Evolutionary conservation across 37 sponge, comb jelly and placozoan genomes (phyloP).

Genomic region (Dysidea cf. avara): DNA sequence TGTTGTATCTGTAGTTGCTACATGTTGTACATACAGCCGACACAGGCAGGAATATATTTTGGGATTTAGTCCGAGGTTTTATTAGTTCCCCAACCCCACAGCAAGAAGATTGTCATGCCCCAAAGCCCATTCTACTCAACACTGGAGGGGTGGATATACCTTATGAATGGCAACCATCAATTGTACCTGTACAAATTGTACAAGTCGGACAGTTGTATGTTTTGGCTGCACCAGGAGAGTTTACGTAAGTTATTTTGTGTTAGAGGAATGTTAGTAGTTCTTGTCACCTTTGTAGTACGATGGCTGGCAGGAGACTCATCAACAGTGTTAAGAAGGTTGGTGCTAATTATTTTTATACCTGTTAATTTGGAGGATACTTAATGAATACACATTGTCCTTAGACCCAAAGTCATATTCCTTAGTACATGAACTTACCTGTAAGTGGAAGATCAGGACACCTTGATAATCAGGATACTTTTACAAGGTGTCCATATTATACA

Average conservation of each 20-base stretch:
- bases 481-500: too few relatives aligned
- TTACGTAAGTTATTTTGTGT: constrained; percentile 49
- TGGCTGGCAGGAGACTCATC: constrained; percentile 90
- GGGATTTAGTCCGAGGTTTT: constrained; percentile 53
- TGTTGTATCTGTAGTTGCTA: too few relatives aligned
- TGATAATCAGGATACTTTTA: too few relatives aligned
- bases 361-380: too few relatives aligned
- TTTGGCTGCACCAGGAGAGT: constrained; percentile 88
- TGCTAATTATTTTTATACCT: too few relatives aligned
- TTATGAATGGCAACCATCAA: constrained; percentile 82
- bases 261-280: not conserved
- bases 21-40: constrained; percentile 13
- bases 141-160: constrained; percentile 68
- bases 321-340: constrained; percentile 56
- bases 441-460: too few relatives aligned
- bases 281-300: constrained; percentile 57
- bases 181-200: constrained; percentile 78
- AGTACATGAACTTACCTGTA: too few relatives aligned
- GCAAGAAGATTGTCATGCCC: constrained; percentile 61
- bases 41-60: constrained; percentile 36
- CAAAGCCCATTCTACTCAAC: constrained; percentile 77
- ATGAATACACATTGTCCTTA: too few relatives aligned
- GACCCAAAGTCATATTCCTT: too few relatives aligned
- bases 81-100: constrained; percentile 40
- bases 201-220: constrained; percentile 80